These are phyloP conservation scores for Melieria picta DNA, from an alignment of 2,888 invertebrate species.

Conservation along the genomic window DNA sequence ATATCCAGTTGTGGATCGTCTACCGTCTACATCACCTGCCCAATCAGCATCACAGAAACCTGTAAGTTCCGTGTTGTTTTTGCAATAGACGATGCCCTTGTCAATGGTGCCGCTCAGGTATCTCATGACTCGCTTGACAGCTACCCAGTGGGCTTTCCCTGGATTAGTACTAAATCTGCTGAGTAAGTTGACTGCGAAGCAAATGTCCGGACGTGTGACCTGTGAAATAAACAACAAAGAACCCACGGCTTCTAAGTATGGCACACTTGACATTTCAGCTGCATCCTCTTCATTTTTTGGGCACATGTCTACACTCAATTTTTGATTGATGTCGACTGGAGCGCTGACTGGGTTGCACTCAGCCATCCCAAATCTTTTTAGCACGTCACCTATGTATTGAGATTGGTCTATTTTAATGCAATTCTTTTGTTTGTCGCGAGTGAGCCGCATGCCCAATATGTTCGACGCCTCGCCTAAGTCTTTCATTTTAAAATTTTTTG, in stretches of 20 bases:
- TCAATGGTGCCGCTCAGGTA: constrained; percentile 23
- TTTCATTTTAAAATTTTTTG: constrained; percentile 39
- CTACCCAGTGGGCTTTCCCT: constrained; percentile 27
- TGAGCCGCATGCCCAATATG: constrained; percentile 25
- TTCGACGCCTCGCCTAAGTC: constrained; percentile 13
- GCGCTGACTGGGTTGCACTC: constrained; percentile 28
- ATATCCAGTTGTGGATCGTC: constrained; percentile 39
- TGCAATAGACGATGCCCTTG: constrained; percentile 27
- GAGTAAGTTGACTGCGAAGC: constrained; percentile 24
- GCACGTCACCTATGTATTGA: constrained; percentile 19
- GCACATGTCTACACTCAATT: constrained; percentile 25
- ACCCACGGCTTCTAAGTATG: constrained; percentile 21
- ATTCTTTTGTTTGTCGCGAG: constrained; percentile 14
- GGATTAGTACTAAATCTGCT: constrained; percentile 24
- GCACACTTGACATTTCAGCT: constrained; percentile 22
- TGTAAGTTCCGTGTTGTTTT: constrained; percentile 5
- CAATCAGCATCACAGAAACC: constrained; percentile 40
- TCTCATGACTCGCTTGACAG: constrained; percentile 28
- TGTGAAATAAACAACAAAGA: constrained; percentile 5
- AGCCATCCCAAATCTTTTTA: constrained; percentile 22
- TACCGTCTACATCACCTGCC: constrained; percentile 33
- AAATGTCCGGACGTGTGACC: constrained; percentile 25
- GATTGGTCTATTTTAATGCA: constrained; percentile 28
- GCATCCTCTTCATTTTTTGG: constrained; percentile 10
- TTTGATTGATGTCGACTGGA: constrained; percentile 23